Base-by-base conservation (phyloP, 2,888 invertebrate genomes). In the Spodoptera littoralis region DNA sequence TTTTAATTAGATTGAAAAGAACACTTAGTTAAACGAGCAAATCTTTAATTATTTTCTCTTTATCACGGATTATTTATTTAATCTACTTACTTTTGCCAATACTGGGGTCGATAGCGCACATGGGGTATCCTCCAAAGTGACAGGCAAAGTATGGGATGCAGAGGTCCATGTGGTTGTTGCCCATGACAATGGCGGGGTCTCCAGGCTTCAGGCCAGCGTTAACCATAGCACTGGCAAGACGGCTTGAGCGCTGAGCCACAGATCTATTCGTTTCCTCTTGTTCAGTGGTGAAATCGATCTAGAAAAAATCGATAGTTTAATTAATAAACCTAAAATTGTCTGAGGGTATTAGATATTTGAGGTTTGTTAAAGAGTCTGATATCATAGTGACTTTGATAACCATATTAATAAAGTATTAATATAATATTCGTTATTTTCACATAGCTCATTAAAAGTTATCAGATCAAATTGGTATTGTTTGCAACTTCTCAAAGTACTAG, bases 81-180 rank as follows among this genome's bases (percentile, higher is more conserved):
- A 36, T 12, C 4, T n/a, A 53, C 80, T 68, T 77, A 87, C 87
- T 71, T 71, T 66, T 56, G 46, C 73, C 67, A n/a, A 77, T 49
- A 8, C 36, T 69, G 0, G 86, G 81, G 36, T 89, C 89, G 4
- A 88, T 72, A 4, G 82, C 82, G 18, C 88, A 87, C 61, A 85
- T 55, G 0, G 86, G 62, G 64, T 82, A 75, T 13, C 89, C 89
- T 5, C 82, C 83, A 18, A 75, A 81, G 55, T 86, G 86, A 60
- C 84, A 82, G 1, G 89, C 88, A 61, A 80, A 89, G 76, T 73
- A 88, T 0, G 88, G 88, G 30, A 89, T 79, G 48, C 74, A 75
- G 4, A 88, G 24, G 60, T 88, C 87, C n/a, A 89, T 47, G 49
- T 88, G 85, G 71, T 86, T 89, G 41, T 57, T 60, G 0, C 84